These are phyloP conservation scores for Calliphora vicina DNA, from an alignment of 1,140 invertebrate genomes.

Conservation along the genomic window DNA sequence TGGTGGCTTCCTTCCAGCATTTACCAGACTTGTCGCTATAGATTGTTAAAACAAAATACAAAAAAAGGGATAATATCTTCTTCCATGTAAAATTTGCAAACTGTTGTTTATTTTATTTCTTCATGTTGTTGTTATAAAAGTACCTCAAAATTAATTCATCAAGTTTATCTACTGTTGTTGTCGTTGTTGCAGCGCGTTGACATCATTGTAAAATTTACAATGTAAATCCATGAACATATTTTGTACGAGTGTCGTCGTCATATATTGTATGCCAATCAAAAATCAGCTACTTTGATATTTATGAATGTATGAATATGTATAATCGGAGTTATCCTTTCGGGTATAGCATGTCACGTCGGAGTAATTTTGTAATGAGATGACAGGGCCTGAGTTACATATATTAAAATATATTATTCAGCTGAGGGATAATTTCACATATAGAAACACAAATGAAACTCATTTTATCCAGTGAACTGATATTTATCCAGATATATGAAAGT, in stretches of 20 bases:
- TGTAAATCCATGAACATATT: not conserved
- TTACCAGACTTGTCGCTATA: not conserved
- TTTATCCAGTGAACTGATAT: too few species aligned
- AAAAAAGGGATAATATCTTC: not conserved
- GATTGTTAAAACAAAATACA: not conserved
- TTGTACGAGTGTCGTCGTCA: not conserved
- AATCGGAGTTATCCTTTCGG: too few species aligned
- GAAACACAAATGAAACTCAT: too few species aligned
- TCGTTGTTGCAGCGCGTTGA: not conserved
- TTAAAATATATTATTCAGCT: too few species aligned
- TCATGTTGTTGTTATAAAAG: not conserved
- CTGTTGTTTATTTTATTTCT: not conserved
- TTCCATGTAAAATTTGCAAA: not conserved
- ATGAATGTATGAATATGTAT: too few species aligned
- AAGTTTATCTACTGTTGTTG: constrained; percentile 2
- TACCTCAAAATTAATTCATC: constrained; percentile 16
- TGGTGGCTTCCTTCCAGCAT: not conserved
- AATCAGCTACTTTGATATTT: not conserved
- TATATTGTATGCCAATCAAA: not conserved
- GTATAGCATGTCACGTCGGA: too few species aligned
- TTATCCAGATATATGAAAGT: too few species aligned
- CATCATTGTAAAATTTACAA: not conserved
- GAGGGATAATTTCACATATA: too few species aligned
- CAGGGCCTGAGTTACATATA: too few species aligned
- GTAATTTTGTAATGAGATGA: too few species aligned